phyloP scores from a whole-genome alignment of 1,140 invertebrate genomes.

The Atta colombica region DNA sequence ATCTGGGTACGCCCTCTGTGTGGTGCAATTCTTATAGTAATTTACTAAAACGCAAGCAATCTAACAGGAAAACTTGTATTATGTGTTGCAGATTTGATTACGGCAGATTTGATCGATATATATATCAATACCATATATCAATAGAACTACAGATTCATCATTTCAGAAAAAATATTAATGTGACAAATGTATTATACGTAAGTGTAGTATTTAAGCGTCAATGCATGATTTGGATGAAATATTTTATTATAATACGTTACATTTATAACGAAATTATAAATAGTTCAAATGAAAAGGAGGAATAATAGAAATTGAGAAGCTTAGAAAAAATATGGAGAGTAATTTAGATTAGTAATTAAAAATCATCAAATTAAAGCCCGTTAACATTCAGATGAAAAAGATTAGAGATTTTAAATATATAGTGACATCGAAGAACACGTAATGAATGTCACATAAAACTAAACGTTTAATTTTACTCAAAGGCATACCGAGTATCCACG shows the following conservation, averaged over 20 bases:
- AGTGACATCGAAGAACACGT: neutral
- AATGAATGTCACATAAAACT: constrained; percentile 23
- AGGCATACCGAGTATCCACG: constrained; percentile 11
- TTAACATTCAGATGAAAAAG: constrained; percentile 10
- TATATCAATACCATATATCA: too few species aligned
- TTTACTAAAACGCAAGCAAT: too few species aligned
- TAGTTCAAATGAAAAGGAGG: neutral
- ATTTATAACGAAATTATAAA: neutral
- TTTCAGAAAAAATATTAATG: neutral
- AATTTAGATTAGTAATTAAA: neutral
- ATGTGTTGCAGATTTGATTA: too few species aligned
- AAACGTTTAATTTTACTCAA: constrained; percentile 29
- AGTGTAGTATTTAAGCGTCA: too few species aligned
- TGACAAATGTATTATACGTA: neutral
- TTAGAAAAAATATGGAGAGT: neutral
- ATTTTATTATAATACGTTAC: neutral
- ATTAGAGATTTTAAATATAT: constrained; percentile 24
- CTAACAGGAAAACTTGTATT: too few species aligned
- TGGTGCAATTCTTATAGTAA: too few species aligned
- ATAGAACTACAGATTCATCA: too few species aligned
- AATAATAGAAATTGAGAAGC: neutral
- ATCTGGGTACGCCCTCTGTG: too few species aligned
- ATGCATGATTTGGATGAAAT: too few species aligned
- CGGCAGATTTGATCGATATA: too few species aligned
- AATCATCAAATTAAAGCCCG: neutral